Conservation (phyloP, 92 coral and sea anemone genomes). For the Meandrina meandrites region DNA sequence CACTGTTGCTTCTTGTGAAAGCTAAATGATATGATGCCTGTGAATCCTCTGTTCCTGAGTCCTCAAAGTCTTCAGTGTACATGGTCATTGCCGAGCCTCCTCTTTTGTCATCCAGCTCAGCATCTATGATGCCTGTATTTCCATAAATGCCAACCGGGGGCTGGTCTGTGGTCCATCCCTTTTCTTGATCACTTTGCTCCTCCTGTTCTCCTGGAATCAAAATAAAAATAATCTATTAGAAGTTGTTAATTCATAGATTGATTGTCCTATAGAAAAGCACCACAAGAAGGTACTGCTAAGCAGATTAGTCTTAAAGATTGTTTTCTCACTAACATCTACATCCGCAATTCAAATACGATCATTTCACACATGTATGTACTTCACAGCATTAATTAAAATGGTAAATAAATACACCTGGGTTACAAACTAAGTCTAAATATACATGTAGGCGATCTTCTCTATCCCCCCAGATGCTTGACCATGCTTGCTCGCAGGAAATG, state of each 20-base stretch:
- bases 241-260: not conserved
- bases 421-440: no score
- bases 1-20: conserved; percentile 25
- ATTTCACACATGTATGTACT: no score
- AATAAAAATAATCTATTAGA: not conserved
- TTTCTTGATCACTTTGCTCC: conserved; percentile 37
- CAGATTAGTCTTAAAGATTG: no score
- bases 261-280: not conserved
- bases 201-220: conserved; percentile 55
- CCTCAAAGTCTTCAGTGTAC: conserved; percentile 75
- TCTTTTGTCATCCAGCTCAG: conserved; percentile 30
- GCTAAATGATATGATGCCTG: conserved; percentile 27
- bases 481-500: no score
- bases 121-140: conserved; percentile 54
- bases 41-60: conserved; percentile 35
- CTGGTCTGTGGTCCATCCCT: conserved; percentile 32
- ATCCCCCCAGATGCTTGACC: no score
- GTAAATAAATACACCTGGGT: not conserved
- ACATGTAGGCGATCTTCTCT: no score
- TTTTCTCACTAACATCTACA: no score
- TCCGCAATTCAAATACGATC: no score
- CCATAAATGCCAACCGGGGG: conserved; percentile 37
- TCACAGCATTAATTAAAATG: no score
- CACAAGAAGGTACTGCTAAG: not conserved
- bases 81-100: conserved; percentile 52